Evolutionary conservation across 2,888 invertebrate genomes (phyloP).

Genomic region (Leptura quadrifasciata): DNA sequence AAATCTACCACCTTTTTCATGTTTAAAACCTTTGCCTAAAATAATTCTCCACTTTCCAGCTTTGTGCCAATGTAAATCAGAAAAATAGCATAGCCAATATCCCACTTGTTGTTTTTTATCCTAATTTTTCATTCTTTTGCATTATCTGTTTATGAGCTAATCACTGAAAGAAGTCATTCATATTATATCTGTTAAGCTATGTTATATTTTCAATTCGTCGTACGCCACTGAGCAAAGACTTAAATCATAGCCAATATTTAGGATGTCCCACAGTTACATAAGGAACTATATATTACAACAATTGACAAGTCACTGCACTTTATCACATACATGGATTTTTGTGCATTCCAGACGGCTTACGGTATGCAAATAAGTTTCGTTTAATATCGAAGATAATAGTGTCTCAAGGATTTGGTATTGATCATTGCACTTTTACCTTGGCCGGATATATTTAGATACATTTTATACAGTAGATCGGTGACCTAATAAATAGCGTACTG

Average conservation of each 20-base stretch:
- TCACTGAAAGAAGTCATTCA: too few species aligned
- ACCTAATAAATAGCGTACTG: conserved; percentile 39
- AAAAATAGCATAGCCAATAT: too few species aligned
- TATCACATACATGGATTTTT: conserved; percentile 16
- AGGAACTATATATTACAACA: neutral
- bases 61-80: too few species aligned
- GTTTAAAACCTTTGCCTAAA: too few species aligned
- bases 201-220: neutral
- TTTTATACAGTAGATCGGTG: conserved; percentile 33
- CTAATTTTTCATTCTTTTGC: too few species aligned
- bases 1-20: too few species aligned
- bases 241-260: neutral
- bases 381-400: conserved; percentile 51
- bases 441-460: conserved; percentile 44
- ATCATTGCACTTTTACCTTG: conserved; percentile 57
- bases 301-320: conserved; percentile 30
- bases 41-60: too few species aligned
- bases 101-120: too few species aligned
- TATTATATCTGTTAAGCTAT: too few species aligned
- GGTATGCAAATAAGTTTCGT: conserved; percentile 38
- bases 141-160: too few species aligned
- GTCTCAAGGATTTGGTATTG: conserved; percentile 57
- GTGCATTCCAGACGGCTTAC: conserved; percentile 23
- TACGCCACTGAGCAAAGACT: neutral
- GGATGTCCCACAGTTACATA: neutral